Base-by-base conservation (phyloP, 2,113 vertebrate species). In the Hypocryptadius cinnamomeus region DNA sequence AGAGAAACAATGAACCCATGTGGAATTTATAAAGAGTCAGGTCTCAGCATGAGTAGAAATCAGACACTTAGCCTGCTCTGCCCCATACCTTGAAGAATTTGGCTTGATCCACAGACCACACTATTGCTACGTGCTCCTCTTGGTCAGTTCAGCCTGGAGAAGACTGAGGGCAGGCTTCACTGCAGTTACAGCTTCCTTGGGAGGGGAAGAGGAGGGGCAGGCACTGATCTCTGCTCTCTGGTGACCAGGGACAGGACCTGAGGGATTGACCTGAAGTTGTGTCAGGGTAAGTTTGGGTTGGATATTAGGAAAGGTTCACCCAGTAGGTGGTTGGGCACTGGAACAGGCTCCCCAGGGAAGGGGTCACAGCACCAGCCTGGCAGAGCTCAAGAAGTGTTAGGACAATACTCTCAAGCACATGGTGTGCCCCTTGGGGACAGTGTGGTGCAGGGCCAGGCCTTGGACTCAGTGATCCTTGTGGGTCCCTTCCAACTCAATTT, bases 241-340 rank as follows among this genome's bases (percentile, higher is more conserved):
- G 23, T 23, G 27, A 45, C 19, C 23, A 45, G 28, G 0, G 54
- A 45, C 18, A 39, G 23, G 15, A n/a, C 10, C 10, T 1, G 1
- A 28, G 23, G 23, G 12, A 61, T 39, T 24, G 33, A 28, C 4
- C 27, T 61, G 5, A 24, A 61, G 19, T 13, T 56, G 31, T 56
- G 9, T 13, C 19, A 21, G n/a, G 27, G 37, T 2, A 61, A 7
- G 6, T 53, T 70, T 45, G 39, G 56, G 23, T 8, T 14, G 39
- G 47, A 20, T n/a, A 39, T 30, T 4, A 61, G 45, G 5, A 33
- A 50, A 69, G 24, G 6, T 45, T n/a, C 23, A 1, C 19, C 7
- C 28, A 39, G 19, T 39, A 47, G 2, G 15, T 53, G 72, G 2
- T 0, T 39, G 33, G 54, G 23, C 54, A 39, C 12, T 60, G 39